A percentile compares a stretch with the other conserved stretches of the same genome.
Conservation (phyloP, 2,797 vertebrate genomes). For the Heteromormyrus szaboi region DNA sequence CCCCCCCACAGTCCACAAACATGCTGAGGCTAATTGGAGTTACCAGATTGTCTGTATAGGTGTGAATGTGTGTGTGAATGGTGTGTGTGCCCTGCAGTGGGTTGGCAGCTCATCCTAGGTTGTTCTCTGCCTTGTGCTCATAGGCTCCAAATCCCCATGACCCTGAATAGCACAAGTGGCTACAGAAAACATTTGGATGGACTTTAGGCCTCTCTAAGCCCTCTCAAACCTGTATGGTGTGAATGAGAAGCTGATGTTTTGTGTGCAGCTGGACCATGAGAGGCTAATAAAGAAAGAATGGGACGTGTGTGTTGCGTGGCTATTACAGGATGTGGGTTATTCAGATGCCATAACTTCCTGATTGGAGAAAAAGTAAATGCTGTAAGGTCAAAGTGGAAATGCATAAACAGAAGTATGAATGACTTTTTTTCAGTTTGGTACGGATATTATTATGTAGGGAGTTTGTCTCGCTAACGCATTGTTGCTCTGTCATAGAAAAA, state of each 20-base stretch:
- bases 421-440: background rate
- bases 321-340: background rate
- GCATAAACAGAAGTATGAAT: constrained; percentile 22
- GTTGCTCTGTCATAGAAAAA: background rate
- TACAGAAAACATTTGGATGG: background rate
- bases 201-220: background rate
- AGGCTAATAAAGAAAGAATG: background rate
- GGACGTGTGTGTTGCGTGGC: background rate
- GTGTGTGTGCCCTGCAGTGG: background rate
- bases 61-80: background rate
- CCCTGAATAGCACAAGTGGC: background rate
- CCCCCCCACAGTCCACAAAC: background rate
- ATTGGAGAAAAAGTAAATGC: constrained; percentile 20
- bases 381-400: constrained; percentile 17
- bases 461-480: background rate
- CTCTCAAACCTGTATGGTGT: background rate
- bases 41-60: background rate
- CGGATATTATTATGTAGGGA: background rate
- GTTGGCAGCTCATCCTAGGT: background rate
- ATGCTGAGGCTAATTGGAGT: background rate
- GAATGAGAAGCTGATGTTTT: background rate
- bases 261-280: background rate
- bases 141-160: background rate
- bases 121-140: background rate
- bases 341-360: constrained; percentile 15